Conservation (phyloP, 2,113 vertebrate species). For the Puntigrus tetrazona region DNA sequence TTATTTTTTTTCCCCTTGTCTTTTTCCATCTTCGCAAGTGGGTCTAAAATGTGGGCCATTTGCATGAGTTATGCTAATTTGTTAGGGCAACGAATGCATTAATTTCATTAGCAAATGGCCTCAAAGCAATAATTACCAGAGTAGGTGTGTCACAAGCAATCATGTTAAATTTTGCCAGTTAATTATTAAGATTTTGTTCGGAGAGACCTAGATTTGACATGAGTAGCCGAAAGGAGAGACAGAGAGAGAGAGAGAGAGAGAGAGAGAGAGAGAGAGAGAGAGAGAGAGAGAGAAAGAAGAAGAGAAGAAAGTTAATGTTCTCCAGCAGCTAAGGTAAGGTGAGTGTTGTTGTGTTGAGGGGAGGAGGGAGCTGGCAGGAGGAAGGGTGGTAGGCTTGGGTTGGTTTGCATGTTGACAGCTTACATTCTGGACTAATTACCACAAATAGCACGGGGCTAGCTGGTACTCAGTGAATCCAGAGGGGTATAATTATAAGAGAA, state of each 20-base stretch:
- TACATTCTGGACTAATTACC: constrained; percentile 79
- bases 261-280: constrained; percentile 67
- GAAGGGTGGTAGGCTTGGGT: constrained; percentile 35
- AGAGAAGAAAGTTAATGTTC: constrained; percentile 64
- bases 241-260: constrained; percentile 53
- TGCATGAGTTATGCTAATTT: constrained; percentile 99
- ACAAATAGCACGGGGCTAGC: constrained; percentile 71
- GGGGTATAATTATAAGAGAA: constrained; percentile 75
- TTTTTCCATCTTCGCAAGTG: constrained; percentile 68
- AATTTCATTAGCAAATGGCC: constrained; percentile 99
- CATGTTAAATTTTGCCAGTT: constrained; percentile 99
- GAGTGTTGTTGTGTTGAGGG: constrained; percentile 65
- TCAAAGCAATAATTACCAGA: constrained; percentile 99
- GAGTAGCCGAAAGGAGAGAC: constrained; percentile 80
- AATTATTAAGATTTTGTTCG: constrained; percentile 99
- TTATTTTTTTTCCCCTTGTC: constrained; percentile 36
- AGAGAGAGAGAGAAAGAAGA: constrained; percentile 19
- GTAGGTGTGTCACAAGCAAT: constrained; percentile 99
- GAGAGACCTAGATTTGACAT: constrained; percentile 92
- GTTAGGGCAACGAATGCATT: constrained; percentile 99
- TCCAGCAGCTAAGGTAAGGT: constrained; percentile 68
- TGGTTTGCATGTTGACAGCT: constrained; percentile 76
- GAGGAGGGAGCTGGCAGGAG: constrained; percentile 57
- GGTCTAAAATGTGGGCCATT: constrained; percentile 94
- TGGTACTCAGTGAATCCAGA: constrained; percentile 71